phyloP scores from a whole-genome alignment of 2,797 vertebrate genomes.

The Rhyacichthys aspro region DNA sequence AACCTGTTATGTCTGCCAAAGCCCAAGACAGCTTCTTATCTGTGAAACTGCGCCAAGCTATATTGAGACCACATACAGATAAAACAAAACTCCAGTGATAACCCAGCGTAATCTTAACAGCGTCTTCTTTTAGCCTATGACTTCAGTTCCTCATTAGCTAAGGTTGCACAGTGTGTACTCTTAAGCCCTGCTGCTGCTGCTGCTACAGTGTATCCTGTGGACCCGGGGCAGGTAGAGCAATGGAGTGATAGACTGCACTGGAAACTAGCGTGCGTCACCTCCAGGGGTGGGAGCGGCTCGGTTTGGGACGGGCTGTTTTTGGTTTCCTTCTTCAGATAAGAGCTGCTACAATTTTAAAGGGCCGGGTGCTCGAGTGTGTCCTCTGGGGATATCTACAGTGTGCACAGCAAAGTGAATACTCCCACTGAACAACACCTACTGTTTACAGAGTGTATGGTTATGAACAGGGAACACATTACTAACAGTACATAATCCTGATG shows the following conservation, averaged over 20 bases:
- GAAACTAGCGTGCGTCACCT: conserved; percentile 43
- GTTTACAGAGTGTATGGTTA: conserved; percentile 7
- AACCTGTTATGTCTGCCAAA: too few relatives aligned
- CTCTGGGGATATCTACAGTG: conserved; percentile 42
- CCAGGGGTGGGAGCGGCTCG: conserved; percentile 8
- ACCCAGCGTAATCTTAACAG: too few relatives aligned
- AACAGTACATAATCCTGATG: too few relatives aligned
- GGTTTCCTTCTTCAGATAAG: conserved; percentile 61
- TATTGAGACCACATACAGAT: too few relatives aligned
- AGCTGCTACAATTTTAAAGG: conserved; percentile 59
- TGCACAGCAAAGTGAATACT: conserved; percentile 47
- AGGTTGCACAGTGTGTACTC: too few relatives aligned
- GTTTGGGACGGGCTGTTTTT: conserved; percentile 47
- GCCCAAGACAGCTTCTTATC: too few relatives aligned
- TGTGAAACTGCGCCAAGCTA: too few relatives aligned
- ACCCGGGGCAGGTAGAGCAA: conserved; percentile 25
- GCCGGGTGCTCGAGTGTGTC: conserved; percentile 32
- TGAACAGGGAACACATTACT: too few relatives aligned
- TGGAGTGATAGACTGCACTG: conserved; percentile 33
- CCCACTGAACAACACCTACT: too few relatives aligned
- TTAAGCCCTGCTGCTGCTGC: neutral
- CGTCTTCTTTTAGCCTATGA: too few relatives aligned
- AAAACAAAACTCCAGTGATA: too few relatives aligned
- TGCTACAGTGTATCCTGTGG: neutral
- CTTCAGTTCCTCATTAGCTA: too few relatives aligned